phyloP scores from a whole-genome alignment of 2,113 vertebrate species.

The Meriones unguiculatus region DNA sequence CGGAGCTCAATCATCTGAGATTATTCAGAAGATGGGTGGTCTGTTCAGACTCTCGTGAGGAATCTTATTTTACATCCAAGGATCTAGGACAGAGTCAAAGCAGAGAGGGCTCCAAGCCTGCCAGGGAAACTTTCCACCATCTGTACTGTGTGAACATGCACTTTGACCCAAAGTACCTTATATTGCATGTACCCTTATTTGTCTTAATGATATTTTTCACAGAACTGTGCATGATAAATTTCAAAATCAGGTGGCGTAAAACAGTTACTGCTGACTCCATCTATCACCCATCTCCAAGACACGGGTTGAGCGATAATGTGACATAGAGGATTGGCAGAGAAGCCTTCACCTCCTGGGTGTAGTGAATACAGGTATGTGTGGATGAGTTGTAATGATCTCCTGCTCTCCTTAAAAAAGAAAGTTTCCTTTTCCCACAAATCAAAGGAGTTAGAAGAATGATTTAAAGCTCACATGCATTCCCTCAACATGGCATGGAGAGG shows the following conservation, averaged over 20 bases:
- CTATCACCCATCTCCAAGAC: not conserved
- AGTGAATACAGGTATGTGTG: not conserved
- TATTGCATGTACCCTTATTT: not conserved
- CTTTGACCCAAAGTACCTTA: not conserved
- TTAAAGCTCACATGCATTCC: not conserved
- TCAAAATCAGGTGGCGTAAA: not conserved
- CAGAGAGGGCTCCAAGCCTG: not conserved
- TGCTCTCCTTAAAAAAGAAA: not conserved
- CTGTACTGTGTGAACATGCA: not conserved
- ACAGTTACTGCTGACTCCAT: not conserved
- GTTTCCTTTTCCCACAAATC: not conserved
- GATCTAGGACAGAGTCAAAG: not conserved
- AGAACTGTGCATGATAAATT: not conserved
- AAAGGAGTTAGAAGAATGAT: not conserved
- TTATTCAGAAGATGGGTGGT: not conserved
- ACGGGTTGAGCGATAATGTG: not conserved
- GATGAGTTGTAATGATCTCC: not conserved
- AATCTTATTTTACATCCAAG: not conserved
- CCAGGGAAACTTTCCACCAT: accelerated
- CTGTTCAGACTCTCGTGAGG: not conserved
- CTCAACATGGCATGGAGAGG: not conserved
- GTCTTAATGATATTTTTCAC: not conserved
- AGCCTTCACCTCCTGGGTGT: too few relatives aligned
- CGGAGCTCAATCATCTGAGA: not conserved
- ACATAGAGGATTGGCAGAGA: not conserved